A percentile compares a stretch with the other conserved stretches of the same genome.
phyloP scores from a whole-genome alignment of 2,888 invertebrate species.

The Mantis religiosa region DNA sequence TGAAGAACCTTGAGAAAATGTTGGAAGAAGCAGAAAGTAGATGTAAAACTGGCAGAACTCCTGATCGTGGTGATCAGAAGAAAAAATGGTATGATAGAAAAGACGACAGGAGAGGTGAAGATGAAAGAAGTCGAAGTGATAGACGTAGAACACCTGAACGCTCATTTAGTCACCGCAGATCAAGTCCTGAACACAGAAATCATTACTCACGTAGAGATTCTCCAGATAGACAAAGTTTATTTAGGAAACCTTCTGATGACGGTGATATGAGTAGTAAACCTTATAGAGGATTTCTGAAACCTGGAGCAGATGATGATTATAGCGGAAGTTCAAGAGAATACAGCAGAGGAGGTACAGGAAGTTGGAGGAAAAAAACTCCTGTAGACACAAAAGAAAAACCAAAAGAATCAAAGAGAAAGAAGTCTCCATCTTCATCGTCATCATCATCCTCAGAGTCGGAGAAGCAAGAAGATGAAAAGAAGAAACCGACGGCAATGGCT shows the following conservation, averaged over 20 bases:
- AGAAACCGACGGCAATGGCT: neutral
- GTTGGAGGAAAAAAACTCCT: conserved; percentile 27
- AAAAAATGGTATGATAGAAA: neutral
- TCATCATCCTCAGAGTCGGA: neutral
- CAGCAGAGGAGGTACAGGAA: neutral
- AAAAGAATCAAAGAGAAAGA: conserved; percentile 13
- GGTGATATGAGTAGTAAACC: neutral
- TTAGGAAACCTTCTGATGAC: conserved; percentile 4
- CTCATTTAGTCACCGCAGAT: neutral
- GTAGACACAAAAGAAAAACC: conserved; percentile 32
- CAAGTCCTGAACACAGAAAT: neutral
- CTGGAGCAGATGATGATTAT: neutral
- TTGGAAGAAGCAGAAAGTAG: conserved; percentile 49
- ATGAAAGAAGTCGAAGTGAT: neutral
- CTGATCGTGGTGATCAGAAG: neutral
- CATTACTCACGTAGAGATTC: neutral
- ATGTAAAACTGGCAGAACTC: neutral
- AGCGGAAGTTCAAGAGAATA: neutral
- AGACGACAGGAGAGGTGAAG: neutral
- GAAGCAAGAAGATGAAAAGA: conserved; percentile 14
- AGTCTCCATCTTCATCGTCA: neutral
- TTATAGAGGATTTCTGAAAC: neutral
- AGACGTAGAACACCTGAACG: neutral
- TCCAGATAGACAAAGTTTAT: neutral
- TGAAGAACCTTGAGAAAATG: conserved; percentile 48